These are phyloP conservation scores for Molorchus minor DNA, from an alignment of 2,888 invertebrate species.

Conservation along the genomic window DNA sequence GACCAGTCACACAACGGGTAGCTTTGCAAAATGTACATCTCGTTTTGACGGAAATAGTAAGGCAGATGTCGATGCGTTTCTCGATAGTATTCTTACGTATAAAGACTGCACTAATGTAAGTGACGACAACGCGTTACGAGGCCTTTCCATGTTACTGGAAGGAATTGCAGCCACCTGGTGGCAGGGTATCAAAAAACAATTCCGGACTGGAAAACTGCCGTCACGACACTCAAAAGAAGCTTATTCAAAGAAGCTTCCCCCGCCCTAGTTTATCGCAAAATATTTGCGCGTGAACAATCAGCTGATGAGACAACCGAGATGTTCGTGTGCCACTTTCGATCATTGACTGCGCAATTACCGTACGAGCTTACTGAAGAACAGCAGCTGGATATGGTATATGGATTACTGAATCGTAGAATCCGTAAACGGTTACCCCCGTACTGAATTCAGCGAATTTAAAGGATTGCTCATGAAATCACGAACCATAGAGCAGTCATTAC, in stretches of 20 bases:
- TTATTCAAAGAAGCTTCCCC: constrained; percentile 33
- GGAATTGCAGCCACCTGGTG: constrained; percentile 33
- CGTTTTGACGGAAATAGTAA: constrained; percentile 5
- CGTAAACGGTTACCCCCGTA: constrained; percentile 5
- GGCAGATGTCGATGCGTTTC: constrained; percentile 33
- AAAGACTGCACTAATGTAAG: constrained; percentile 22
- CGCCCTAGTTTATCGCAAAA: constrained; percentile 33
- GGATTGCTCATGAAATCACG: constrained; percentile 11
- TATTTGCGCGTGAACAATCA: constrained; percentile 32
- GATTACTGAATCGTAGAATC: constrained; percentile 17
- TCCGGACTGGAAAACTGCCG: constrained; percentile 29
- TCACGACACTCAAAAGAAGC: constrained; percentile 21
- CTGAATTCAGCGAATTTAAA: neutral
- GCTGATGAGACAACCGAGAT: constrained; percentile 15
- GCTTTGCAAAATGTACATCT: constrained; percentile 10
- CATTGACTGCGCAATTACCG: constrained; percentile 34
- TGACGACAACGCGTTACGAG: constrained; percentile 33
- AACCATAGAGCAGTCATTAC: constrained; percentile 4
- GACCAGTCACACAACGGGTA: constrained; percentile 3
- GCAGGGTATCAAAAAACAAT: constrained; percentile 29
- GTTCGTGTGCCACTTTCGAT: constrained; percentile 35
- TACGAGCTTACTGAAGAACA: constrained; percentile 32
- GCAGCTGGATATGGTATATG: constrained; percentile 39
- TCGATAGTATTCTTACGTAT: constrained; percentile 25
- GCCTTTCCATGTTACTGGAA: constrained; percentile 28